Evolutionary conservation across 2,888 invertebrate genomes (phyloP).

Genomic region (Mythimna lalbum): DNA sequence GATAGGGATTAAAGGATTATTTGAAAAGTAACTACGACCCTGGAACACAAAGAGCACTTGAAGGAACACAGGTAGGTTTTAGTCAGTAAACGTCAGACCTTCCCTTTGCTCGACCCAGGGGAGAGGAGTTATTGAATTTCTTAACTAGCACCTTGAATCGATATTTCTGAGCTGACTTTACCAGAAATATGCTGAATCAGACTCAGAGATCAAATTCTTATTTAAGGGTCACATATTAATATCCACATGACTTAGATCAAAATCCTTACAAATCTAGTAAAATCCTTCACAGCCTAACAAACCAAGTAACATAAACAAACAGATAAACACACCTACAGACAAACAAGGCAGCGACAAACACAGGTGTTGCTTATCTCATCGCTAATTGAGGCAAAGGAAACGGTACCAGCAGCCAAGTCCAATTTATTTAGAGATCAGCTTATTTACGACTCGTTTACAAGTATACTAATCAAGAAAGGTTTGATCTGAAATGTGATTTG

Average conservation of each 20-base stretch:
- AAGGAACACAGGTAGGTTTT: too few relatives aligned
- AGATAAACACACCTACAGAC: conserved; percentile 28
- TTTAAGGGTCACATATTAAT: too few relatives aligned
- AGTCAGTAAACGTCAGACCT: too few relatives aligned
- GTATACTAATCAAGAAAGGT: conserved; percentile 48
- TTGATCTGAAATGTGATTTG: conserved; percentile 38
- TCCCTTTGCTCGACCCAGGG: too few relatives aligned
- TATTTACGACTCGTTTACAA: conserved; percentile 59
- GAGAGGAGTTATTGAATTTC: too few relatives aligned
- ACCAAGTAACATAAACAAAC: conserved; percentile 15
- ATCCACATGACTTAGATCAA: background rate
- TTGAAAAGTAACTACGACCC: too few relatives aligned
- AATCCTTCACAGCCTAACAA: background rate
- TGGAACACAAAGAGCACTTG: too few relatives aligned
- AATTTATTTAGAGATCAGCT: conserved; percentile 66
- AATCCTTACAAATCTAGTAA: background rate
- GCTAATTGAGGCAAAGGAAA: conserved; percentile 71
- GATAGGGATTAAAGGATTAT: too few relatives aligned
- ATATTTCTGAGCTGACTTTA: too few relatives aligned
- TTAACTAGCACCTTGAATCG: too few relatives aligned
- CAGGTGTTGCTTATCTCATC: conserved; percentile 75
- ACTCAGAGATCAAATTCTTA: too few relatives aligned
- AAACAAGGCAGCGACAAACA: conserved; percentile 69
- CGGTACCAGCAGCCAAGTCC: conserved; percentile 57
- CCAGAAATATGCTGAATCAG: too few relatives aligned